Percentiles rank a stretch among this genome's conserved stretches.
Conservation (phyloP, 2,797 vertebrate species). For the Numenius phaeopus region DNA sequence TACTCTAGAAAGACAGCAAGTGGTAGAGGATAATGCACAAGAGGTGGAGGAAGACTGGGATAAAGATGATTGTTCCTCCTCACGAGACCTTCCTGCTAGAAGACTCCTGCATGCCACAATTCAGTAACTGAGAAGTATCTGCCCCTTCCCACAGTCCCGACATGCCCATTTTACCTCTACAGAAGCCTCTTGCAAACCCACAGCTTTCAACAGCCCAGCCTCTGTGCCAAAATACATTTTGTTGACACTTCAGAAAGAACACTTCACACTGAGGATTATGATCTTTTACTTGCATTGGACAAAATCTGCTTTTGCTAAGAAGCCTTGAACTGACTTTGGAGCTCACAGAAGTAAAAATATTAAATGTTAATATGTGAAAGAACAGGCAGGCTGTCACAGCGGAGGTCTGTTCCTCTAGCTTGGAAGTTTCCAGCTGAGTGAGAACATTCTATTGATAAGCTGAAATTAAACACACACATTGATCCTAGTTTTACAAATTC, state of each 20-base stretch:
- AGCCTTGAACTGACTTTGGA: conserved; percentile 31
- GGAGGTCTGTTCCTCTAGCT: not conserved
- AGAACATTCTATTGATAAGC: not conserved
- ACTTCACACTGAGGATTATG: not conserved
- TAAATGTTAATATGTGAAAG: conserved; percentile 48
- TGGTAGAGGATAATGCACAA: not conserved
- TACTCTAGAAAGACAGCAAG: not conserved
- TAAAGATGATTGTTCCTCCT: not conserved
- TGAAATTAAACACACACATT: not conserved
- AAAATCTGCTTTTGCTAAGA: conserved; percentile 38
- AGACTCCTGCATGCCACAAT: not conserved
- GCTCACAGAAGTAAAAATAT: conserved; percentile 31
- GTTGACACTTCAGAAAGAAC: conserved; percentile 37
- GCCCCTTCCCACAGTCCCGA: not conserved
- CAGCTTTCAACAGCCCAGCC: not conserved
- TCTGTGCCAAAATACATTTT: conserved; percentile 14
- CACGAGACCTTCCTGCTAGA: not conserved
- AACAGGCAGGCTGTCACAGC: not conserved
- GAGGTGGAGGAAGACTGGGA: not conserved
- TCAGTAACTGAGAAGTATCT: not conserved
- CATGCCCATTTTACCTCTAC: not conserved
- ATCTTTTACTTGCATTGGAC: not conserved
- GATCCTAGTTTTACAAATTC: not conserved
- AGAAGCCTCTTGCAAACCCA: not conserved
- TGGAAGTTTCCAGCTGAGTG: not conserved